These are phyloP conservation scores for Sula dactylatra DNA, from an alignment of 2,113 vertebrate species.

Conservation along the genomic window DNA sequence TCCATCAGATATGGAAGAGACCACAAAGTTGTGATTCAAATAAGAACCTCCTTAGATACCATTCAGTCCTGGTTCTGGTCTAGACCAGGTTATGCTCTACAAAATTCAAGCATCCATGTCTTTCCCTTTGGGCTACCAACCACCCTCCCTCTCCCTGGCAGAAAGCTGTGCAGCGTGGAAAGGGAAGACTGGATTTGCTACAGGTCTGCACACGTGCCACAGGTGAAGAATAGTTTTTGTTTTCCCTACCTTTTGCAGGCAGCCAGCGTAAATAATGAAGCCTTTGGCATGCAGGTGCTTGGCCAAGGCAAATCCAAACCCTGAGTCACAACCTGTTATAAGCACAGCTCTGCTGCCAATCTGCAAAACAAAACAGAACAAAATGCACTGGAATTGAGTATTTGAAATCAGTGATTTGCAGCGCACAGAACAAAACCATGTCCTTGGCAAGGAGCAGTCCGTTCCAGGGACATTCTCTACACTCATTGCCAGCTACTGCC, in stretches of 20 bases:
- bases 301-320: slow-evolving; percentile 79
- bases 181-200: background rate
- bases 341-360: slow-evolving; percentile 75
- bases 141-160: background rate
- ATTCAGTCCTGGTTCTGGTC: background rate
- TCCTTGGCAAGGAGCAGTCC: background rate
- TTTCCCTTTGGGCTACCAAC: background rate
- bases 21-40: background rate
- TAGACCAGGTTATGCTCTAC: background rate
- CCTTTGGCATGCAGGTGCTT: slow-evolving; percentile 76
- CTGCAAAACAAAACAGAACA: slow-evolving; percentile 52
- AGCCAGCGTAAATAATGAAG: slow-evolving; percentile 79
- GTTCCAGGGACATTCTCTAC: background rate
- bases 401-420: background rate
- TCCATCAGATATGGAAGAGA: background rate
- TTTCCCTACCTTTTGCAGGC: slow-evolving; percentile 78
- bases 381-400: background rate
- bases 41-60: background rate
- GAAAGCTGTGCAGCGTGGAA: background rate
- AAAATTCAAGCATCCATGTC: background rate
- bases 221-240: background rate
- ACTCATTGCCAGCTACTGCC: background rate
- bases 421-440: background rate
- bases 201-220: background rate
- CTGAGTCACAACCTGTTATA: slow-evolving; percentile 80